phyloP scores from a whole-genome alignment of 2,888 invertebrate species.

The Tipula unca region DNA sequence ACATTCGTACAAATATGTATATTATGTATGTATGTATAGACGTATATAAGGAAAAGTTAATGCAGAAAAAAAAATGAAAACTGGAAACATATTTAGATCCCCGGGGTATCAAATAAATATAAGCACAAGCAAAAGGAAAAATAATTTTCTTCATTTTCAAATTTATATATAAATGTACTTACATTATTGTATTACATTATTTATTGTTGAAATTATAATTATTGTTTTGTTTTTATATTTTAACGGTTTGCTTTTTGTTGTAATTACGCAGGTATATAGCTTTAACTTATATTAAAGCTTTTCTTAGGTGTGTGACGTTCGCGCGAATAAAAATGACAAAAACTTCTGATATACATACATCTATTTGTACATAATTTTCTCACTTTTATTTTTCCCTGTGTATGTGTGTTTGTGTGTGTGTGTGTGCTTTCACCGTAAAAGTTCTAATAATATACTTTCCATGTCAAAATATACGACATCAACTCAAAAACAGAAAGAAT shows the following conservation, averaged over 20 bases:
- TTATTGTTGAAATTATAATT: slow-evolving; percentile 3
- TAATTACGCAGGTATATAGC: background rate
- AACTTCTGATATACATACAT: background rate
- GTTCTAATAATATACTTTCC: background rate
- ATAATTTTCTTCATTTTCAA: background rate
- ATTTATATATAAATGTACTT: background rate
- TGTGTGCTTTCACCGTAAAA: background rate
- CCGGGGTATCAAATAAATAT: slow-evolving; percentile 14
- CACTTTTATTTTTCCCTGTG: background rate
- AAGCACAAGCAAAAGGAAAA: background rate
- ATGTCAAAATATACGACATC: background rate
- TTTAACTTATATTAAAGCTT: background rate
- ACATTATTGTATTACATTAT: background rate
- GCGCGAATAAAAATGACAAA: background rate
- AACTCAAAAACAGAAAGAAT: background rate
- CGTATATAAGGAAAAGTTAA: background rate
- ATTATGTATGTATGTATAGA: background rate
- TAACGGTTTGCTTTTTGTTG: background rate
- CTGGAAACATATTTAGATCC: slow-evolving; percentile 8
- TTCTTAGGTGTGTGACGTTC: background rate
- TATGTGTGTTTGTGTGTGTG: background rate
- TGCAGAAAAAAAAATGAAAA: background rate
- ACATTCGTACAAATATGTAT: background rate
- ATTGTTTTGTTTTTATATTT: background rate
- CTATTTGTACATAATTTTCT: background rate